A percentile compares a stretch with the other conserved stretches of the same genome.
phyloP scores from a whole-genome alignment of 2,797 vertebrate species.

The Phylloscopus collybita region DNA sequence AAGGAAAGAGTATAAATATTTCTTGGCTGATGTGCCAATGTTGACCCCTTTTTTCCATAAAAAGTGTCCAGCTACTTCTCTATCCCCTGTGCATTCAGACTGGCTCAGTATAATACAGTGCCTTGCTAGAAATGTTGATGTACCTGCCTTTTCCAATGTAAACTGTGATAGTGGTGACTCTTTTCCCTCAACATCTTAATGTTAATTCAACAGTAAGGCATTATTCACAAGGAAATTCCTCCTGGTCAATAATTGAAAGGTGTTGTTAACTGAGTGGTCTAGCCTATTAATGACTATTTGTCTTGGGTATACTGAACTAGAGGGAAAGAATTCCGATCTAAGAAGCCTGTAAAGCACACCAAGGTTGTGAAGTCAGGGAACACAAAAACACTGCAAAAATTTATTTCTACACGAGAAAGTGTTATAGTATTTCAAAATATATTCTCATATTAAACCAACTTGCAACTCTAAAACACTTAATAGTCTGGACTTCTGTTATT shows the following conservation, averaged over 20 bases:
- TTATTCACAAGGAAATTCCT: not conserved
- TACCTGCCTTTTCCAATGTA: slow-evolving; percentile 32
- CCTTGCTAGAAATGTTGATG: slow-evolving; percentile 36
- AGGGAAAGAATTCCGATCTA: not conserved
- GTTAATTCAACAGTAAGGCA: slow-evolving; percentile 11
- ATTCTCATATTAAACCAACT: not conserved
- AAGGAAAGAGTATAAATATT: slow-evolving; percentile 10
- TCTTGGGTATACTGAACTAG: not conserved
- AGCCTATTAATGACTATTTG: not conserved
- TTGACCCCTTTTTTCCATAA: slow-evolving; percentile 37
- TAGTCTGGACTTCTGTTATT: not conserved
- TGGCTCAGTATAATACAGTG: not conserved
- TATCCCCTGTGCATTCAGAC: slow-evolving; percentile 32
- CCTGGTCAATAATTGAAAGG: not conserved
- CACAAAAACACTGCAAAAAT: not conserved
- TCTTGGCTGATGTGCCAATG: slow-evolving; percentile 6
- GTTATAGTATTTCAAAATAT: not conserved
- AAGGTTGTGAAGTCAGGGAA: not conserved
- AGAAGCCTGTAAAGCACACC: not conserved
- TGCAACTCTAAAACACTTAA: not conserved
- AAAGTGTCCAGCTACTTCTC: slow-evolving; percentile 33
- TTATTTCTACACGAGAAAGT: not conserved
- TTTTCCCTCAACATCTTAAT: not conserved
- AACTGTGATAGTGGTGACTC: slow-evolving; percentile 26
- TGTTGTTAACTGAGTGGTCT: not conserved